These are phyloP conservation scores for Pollenia angustigena DNA, from an alignment of 2,888 invertebrate genomes.

Conservation along the genomic window DNA sequence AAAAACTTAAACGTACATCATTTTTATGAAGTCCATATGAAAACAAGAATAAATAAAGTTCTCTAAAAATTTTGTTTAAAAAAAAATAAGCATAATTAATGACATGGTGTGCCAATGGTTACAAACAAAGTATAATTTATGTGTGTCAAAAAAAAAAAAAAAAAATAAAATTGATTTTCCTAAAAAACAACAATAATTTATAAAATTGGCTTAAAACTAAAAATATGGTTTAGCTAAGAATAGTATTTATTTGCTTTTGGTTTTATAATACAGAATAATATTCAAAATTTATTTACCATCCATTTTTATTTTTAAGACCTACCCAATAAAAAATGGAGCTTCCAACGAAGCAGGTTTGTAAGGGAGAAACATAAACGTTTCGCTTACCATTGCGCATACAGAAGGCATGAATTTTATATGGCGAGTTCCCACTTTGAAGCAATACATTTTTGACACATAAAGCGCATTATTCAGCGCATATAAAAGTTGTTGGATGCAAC, in stretches of 20 bases:
- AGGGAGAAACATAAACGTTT: too few relatives aligned
- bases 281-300: not conserved
- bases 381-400: too few relatives aligned
- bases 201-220: not conserved
- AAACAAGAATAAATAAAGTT: not conserved
- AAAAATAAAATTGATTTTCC: not conserved
- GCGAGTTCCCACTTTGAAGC: too few relatives aligned
- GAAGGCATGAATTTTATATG: too few relatives aligned
- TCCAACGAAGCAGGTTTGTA: too few relatives aligned
- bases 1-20: slow-evolving; percentile 27
- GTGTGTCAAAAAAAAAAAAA: not conserved
- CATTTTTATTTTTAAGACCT: not conserved
- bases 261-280: not conserved
- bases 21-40: not conserved
- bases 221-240: too few relatives aligned
- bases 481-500: too few relatives aligned
- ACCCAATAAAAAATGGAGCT: too few relatives aligned
- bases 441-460: too few relatives aligned
- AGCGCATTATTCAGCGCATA: too few relatives aligned
- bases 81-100: slow-evolving; percentile 70
- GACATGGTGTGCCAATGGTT: slow-evolving; percentile 66
- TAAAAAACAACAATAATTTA: not conserved
- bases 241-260: not conserved
- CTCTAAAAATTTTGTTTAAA: not conserved
- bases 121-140: slow-evolving; percentile 50